Base-by-base conservation (phyloP, 2,113 vertebrate genomes). In the Notechis scutatus region DNA sequence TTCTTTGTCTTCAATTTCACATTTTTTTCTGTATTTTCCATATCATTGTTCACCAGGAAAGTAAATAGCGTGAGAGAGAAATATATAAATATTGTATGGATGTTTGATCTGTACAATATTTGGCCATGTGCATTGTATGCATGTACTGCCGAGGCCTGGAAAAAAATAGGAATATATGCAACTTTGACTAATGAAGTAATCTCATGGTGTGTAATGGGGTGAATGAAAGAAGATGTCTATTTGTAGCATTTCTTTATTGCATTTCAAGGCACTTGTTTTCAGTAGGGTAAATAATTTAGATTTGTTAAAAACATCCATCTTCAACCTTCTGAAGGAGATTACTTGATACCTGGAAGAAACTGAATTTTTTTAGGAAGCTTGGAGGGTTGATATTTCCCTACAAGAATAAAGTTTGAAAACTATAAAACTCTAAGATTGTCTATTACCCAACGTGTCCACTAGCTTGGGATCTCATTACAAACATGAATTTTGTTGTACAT, bases 401-500 rank as follows among this genome's bases (percentile, higher is more conserved):
- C n/a, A 61, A 94, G 3, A 55, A 52, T 0, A 88, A 88, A 85
- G 24, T 89, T 91, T 11, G 57, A 12, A 93, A 91, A 0, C 34
- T 59, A 2, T 26, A 92, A 92, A 6, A 91, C 74, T 59, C 59
- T 74, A 0, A 0, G 45, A 24, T 74, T 34, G 86, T 50, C 90
- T 69, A 23, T 7, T 90, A 20, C 11, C 87, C 26, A 92, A 92
- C 34, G 92, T 95, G 74, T 92, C 85, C 74, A 92, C 1, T 34
- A 90, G 39, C 39, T 88, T 93, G 11, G 0, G 12, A 64, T 92
- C 14, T 92, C 57, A 93, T 94, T 54, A 94, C 69, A 39, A 92
- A 86, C 69, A 4, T 6, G 85, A 5, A 81, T 92, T 45, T 81
- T 5, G 91, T 39, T 47, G 45, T 91, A 54, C 91, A 5, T 59